phyloP scores from a whole-genome alignment of 2,113 vertebrate genomes.

The Meles meles region DNA sequence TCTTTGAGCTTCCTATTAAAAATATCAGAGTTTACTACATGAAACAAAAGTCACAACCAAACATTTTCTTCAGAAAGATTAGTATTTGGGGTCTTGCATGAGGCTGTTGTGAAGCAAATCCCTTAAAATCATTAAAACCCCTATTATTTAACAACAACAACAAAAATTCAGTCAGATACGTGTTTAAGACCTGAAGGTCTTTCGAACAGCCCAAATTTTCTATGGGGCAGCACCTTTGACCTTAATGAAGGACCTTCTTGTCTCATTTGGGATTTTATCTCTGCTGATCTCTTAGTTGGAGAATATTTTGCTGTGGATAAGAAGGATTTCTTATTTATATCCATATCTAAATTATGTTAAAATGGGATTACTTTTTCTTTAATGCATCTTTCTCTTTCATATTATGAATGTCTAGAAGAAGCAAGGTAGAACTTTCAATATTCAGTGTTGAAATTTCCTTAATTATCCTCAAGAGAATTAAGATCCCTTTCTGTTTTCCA shows the following conservation, averaged over 20 bases:
- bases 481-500: neutral
- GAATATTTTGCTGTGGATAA: neutral
- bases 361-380: neutral
- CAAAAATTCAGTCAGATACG: neutral
- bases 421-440: neutral
- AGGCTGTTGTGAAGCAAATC: neutral
- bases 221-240: neutral
- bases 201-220: neutral
- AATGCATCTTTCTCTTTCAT: neutral
- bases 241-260: neutral
- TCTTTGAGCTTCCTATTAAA: neutral
- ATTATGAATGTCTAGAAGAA: neutral
- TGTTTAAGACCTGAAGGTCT: neutral
- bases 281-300: neutral
- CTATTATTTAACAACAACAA: neutral
- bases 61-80: neutral
- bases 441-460: neutral
- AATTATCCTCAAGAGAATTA: neutral
- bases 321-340: neutral
- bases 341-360: neutral
- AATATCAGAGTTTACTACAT: neutral
- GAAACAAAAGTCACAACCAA: neutral
- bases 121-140: neutral
- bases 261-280: neutral
- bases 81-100: neutral